Base-by-base conservation (phyloP, 2,888 invertebrate genomes). In the Apodemia zela region DNA sequence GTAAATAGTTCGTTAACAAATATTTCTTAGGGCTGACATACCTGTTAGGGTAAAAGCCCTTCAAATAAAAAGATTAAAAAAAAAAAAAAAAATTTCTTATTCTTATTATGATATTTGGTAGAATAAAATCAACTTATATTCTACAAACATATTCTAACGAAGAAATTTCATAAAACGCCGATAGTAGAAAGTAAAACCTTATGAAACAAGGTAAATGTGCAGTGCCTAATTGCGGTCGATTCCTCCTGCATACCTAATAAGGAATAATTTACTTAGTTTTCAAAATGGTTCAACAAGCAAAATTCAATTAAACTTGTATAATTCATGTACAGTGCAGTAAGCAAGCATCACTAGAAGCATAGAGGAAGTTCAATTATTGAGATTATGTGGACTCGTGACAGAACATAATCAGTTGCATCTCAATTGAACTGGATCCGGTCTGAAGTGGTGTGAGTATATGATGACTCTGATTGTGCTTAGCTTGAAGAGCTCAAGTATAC, bases 321-420 rank as follows among this genome's bases (percentile, higher is more conserved):
- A n/a, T 5, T 13, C 15, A 42, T 42, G 15, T 42, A 42, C 42
- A 45, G n/a, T 6, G 42, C 42, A 45, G n/a, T 45, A 45, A 45
- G n/a, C 17, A 45, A 8, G 45, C 45, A 45, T n/a, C 17, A 2
- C 45, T 45, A 45, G 25, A 11, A 13, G 25, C 29, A 29, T 57
- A 15, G n/a, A 57, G 54, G 54, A 57, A 25, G 54, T 57, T 57
- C 29, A 57, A 57, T 57, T 57, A 57, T 57, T 57, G 15, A 29
- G 15, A 54, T 54, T 21, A 54, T 54, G 29, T 25, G 15, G 25
- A 25, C 54, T 29, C 54, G 54, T 25, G 54, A 57, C 54, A 57
- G 54, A 21, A 54, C 54, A 54, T 54, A 54, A 54, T 54, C 54
- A 54, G 25, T 54, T 54, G 51, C 51, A 54, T 21, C 51, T 49